Evolutionary conservation across 1,140 invertebrate species (phyloP).

Genomic region (Elysia chlorotica): DNA sequence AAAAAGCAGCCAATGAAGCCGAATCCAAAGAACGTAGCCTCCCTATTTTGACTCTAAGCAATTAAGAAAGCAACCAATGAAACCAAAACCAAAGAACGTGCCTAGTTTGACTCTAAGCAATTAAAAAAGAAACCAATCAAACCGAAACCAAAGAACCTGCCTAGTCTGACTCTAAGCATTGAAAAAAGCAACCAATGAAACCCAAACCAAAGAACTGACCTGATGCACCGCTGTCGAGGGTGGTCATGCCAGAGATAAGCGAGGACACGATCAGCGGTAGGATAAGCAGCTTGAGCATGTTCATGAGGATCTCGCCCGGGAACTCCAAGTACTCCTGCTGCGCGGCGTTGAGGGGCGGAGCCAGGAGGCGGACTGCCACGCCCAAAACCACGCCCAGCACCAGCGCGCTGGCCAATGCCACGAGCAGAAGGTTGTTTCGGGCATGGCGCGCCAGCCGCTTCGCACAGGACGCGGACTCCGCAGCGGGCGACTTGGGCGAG

Average conservation of each 20-base stretch:
- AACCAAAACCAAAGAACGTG: too few species aligned
- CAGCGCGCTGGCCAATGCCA: slow-evolving; percentile 60
- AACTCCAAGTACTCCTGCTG: slow-evolving; percentile 53
- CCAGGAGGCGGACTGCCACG: slow-evolving; percentile 31
- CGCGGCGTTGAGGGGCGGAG: slow-evolving; percentile 26
- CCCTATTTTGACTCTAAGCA: too few species aligned
- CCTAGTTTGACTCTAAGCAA: too few species aligned
- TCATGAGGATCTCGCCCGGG: slow-evolving; percentile 64
- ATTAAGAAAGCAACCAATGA: too few species aligned
- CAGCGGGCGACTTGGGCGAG: too few species aligned
- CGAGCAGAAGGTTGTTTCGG: slow-evolving; percentile 35
- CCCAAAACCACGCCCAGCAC: slow-evolving; percentile 40
- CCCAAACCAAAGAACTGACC: slow-evolving; percentile 1
- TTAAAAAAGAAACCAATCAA: too few species aligned
- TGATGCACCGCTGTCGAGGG: slow-evolving; percentile 39
- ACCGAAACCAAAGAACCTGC: too few species aligned
- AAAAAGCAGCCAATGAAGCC: too few species aligned
- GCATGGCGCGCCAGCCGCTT: slow-evolving; percentile 2
- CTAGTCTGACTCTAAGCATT: too few species aligned
- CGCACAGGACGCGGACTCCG: background rate
- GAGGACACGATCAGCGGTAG: slow-evolving; percentile 64
- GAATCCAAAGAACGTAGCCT: too few species aligned
- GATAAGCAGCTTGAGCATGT: slow-evolving; percentile 65
- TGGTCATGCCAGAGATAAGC: slow-evolving; percentile 56
- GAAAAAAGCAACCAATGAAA: too few species aligned